Percentiles rank a stretch among this genome's conserved stretches.
phyloP scores from a whole-genome alignment of 2,888 invertebrate species.

The Heteromurus nitidus region DNA sequence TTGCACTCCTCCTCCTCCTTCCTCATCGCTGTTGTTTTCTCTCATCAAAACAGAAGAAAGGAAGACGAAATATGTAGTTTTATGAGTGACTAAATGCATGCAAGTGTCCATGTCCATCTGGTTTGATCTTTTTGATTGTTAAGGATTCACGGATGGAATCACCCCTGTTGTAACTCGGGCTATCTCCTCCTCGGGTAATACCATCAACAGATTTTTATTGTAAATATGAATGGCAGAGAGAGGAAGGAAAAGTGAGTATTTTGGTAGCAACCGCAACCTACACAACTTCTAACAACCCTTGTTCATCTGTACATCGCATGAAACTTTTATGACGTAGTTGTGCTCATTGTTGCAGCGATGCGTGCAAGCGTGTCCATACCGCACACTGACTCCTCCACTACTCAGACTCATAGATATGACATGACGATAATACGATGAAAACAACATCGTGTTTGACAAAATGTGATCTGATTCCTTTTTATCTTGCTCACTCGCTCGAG shows the following conservation, averaged over 20 bases:
- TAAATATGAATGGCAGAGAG: too few relatives aligned
- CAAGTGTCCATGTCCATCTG: background rate
- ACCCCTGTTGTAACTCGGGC: background rate
- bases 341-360: background rate
- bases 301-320: background rate
- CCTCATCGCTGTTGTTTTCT: background rate
- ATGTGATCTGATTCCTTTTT: constrained; percentile 16
- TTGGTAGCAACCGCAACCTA: too few relatives aligned
- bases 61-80: background rate
- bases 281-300: background rate
- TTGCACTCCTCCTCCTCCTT: background rate
- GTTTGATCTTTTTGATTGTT: constrained; percentile 14
- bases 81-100: background rate
- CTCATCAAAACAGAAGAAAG: background rate
- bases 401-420: background rate
- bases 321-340: background rate
- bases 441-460: constrained; percentile 22
- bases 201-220: constrained; percentile 16
- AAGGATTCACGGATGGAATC: constrained; percentile 16
- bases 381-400: too few relatives aligned
- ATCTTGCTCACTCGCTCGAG: constrained; percentile 20
- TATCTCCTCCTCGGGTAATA: background rate
- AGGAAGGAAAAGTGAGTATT: too few relatives aligned
- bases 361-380: background rate
- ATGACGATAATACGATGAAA: background rate